Evolutionary conservation across 2,888 invertebrate species (phyloP).

Genomic region (Drosophila mimica): DNA sequence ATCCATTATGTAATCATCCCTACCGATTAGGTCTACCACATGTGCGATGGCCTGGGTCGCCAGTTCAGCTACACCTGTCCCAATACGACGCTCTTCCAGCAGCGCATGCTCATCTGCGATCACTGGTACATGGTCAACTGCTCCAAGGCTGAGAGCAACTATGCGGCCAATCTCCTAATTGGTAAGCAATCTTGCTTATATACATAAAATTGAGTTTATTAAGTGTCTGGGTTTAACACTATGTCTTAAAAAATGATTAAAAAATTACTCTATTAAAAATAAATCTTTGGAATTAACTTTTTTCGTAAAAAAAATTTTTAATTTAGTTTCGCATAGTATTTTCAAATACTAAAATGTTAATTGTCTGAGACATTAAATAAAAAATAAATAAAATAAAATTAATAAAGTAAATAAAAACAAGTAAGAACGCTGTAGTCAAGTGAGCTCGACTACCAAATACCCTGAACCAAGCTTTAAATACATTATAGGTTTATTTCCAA

Average conservation of each 20-base stretch:
- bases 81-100: conserved; percentile 92
- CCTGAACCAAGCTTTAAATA: no score
- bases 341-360: neutral
- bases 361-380: neutral
- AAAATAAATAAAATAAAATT: neutral
- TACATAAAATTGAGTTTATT: neutral
- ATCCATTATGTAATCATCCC: neutral
- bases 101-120: conserved; percentile 92
- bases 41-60: conserved; percentile 91
- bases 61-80: conserved; percentile 92
- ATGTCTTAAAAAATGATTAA: neutral
- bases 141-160: conserved; percentile 89
- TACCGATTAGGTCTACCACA: conserved; percentile 89
- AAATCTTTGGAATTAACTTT: neutral
- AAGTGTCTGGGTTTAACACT: neutral
- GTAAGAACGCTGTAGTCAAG: no score
- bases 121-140: conserved; percentile 93
- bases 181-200: conserved; percentile 86
- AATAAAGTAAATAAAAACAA: accelerated
- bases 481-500: no score
- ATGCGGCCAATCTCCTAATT: conserved; percentile 89
- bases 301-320: neutral
- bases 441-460: no score
- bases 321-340: neutral
- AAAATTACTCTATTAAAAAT: neutral